Conservation (phyloP, 2,797 vertebrate genomes). For the Carduelis carduelis region DNA sequence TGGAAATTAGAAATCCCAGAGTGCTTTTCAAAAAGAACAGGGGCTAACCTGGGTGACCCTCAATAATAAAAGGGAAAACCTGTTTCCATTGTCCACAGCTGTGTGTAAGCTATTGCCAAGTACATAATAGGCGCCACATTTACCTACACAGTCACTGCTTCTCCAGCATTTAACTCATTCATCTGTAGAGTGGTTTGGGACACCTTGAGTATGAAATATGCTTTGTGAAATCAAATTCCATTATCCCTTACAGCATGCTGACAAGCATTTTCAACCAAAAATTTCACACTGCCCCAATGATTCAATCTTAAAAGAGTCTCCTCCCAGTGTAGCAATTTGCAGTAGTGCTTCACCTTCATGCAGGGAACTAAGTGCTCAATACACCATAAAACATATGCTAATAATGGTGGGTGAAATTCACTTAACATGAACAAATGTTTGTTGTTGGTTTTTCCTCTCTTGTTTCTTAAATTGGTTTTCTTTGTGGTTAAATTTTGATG, state of each 20-base stretch:
- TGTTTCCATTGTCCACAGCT: conserved; percentile 64
- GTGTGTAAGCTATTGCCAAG: background rate
- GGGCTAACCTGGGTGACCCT: conserved; percentile 59
- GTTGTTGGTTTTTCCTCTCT: background rate
- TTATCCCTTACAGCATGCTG: conserved; percentile 33
- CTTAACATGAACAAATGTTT: background rate
- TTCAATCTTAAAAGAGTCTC: conserved; percentile 27
- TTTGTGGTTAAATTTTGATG: background rate
- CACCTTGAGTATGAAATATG: conserved; percentile 33
- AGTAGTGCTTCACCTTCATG: background rate
- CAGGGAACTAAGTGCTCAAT: background rate
- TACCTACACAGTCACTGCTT: conserved; percentile 25
- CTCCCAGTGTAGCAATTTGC: conserved; percentile 5
- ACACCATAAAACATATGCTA: background rate
- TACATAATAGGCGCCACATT: conserved; percentile 44
- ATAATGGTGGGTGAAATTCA: background rate
- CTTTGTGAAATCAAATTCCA: conserved; percentile 58
- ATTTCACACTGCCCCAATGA: conserved; percentile 28
- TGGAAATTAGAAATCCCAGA: conserved; percentile 73
- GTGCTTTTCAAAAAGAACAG: conserved; percentile 63
- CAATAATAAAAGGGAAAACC: conserved; percentile 56
- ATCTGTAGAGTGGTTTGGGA: conserved; percentile 46
- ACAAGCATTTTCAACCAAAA: conserved; percentile 47
- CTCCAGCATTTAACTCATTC: conserved; percentile 38
- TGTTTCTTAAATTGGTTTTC: background rate